Percentiles rank a stretch among this genome's conserved stretches.
Evolutionary conservation across 2,888 invertebrate genomes (phyloP).

Genomic region (Eremobia ochroleuca): DNA sequence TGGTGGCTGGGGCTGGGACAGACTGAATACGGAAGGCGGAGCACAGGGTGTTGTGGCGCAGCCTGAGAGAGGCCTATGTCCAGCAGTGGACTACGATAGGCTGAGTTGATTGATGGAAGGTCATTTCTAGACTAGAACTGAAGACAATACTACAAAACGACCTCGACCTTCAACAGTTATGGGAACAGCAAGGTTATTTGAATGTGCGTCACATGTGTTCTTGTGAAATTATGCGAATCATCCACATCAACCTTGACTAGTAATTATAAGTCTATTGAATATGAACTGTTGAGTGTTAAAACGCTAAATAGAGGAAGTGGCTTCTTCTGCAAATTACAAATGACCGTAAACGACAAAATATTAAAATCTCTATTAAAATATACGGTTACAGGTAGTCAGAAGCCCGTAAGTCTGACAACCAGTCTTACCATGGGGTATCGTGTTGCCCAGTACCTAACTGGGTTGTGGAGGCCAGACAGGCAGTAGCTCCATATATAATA

Average conservation of each 20-base stretch:
- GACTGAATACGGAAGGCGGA: neutral
- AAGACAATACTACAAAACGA: conserved; percentile 1
- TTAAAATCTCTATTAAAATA: neutral
- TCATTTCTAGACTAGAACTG: neutral
- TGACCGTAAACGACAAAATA: neutral
- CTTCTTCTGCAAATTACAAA: neutral
- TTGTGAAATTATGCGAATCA: conserved; percentile 55
- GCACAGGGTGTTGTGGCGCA: neutral
- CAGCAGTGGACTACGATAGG: neutral
- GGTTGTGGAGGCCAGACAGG: neutral
- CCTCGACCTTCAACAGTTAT: conserved; percentile 51
- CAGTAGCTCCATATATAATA: no score
- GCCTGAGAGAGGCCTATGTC: neutral
- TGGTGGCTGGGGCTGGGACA: neutral
- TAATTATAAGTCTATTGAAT: conserved; percentile 39
- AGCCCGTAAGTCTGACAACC: neutral
- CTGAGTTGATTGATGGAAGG: neutral
- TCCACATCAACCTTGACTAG: conserved; percentile 47
- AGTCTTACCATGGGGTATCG: neutral
- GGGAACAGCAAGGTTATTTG: conserved; percentile 44
- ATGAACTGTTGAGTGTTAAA: neutral
- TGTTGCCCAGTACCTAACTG: no score
- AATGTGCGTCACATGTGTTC: conserved; percentile 49
- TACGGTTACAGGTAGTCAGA: neutral
- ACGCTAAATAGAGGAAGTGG: neutral